These are phyloP conservation scores for Pholis gunnellus DNA, from an alignment of 2,113 vertebrate genomes.

Conservation along the genomic window DNA sequence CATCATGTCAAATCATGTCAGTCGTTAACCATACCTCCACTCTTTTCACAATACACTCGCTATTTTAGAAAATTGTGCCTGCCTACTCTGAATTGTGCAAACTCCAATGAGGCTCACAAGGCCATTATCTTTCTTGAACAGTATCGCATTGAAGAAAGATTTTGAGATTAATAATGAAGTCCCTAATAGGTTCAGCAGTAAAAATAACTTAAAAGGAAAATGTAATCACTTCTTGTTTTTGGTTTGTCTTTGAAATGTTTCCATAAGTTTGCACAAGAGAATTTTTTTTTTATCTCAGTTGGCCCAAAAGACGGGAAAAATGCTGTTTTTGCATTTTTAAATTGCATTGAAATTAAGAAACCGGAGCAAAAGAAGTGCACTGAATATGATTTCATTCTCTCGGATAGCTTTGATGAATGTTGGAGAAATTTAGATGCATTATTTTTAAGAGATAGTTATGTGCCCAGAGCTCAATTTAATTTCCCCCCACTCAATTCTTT, in stretches of 20 bases:
- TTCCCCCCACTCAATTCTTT: conserved; percentile 20
- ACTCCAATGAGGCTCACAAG: conserved; percentile 13
- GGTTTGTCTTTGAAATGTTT: conserved; percentile 38
- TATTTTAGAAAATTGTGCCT: conserved; percentile 7
- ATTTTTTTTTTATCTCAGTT: conserved; percentile 11
- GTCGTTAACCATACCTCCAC: conserved; percentile 24
- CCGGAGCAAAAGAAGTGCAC: neutral
- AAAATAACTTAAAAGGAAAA: conserved; percentile 43
- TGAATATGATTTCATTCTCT: conserved; percentile 43
- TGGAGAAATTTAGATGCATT: conserved; percentile 21
- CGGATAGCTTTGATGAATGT: conserved; percentile 56
- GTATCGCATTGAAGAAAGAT: conserved; percentile 44
- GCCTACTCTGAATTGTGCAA: conserved; percentile 33
- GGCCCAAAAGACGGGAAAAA: conserved; percentile 11
- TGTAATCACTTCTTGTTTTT: conserved; percentile 45
- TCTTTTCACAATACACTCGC: conserved; percentile 23
- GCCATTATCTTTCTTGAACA: conserved; percentile 28
- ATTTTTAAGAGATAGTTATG: conserved; percentile 47
- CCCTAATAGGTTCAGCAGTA: conserved; percentile 32
- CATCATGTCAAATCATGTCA: conserved; percentile 40
- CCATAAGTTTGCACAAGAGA: conserved; percentile 16
- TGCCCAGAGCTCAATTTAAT: conserved; percentile 58
- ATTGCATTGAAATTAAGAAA: conserved; percentile 23
- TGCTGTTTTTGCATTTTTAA: conserved; percentile 44
- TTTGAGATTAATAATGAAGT: conserved; percentile 49